These are phyloP conservation scores for Scortum barcoo DNA, from an alignment of 2,113 vertebrate species.

Conservation along the genomic window DNA sequence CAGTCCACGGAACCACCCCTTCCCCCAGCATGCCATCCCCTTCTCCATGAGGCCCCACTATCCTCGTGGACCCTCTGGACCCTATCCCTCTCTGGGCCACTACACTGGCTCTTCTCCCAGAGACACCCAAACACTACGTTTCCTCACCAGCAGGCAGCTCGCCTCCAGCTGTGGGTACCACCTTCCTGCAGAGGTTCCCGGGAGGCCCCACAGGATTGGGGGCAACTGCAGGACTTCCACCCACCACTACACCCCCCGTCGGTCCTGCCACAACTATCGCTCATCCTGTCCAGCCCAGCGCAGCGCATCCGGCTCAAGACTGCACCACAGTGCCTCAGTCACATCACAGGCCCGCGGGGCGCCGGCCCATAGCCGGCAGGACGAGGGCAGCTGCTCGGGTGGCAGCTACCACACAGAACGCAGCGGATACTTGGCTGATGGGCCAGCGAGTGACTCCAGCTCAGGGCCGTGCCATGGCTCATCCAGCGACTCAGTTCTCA, in stretches of 20 bases:
- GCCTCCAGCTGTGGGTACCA: constrained; percentile 81
- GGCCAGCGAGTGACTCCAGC: constrained; percentile 96
- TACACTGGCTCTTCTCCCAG: constrained; percentile 87
- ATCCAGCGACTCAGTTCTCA: constrained; percentile 96
- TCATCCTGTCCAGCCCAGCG: constrained; percentile 78
- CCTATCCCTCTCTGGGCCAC: constrained; percentile 83
- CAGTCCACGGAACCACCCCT: constrained; percentile 88
- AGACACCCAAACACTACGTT: constrained; percentile 85
- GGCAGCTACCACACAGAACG: constrained; percentile 93
- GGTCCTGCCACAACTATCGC: constrained; percentile 83
- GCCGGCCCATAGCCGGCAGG: constrained; percentile 80
- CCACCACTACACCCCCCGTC: constrained; percentile 78
- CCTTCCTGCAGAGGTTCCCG: constrained; percentile 67
- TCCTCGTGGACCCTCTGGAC: constrained; percentile 82
- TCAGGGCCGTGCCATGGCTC: constrained; percentile 96
- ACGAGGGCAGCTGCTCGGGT: constrained; percentile 91
- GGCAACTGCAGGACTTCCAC: constrained; percentile 73
- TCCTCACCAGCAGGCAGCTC: constrained; percentile 83
- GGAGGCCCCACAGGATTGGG: constrained; percentile 79
- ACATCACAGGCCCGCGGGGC: constrained; percentile 50
- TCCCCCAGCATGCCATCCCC: constrained; percentile 82
- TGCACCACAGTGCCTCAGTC: constrained; percentile 76
- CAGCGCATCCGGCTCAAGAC: constrained; percentile 76
- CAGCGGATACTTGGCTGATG: constrained; percentile 95
- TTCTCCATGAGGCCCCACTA: constrained; percentile 85